Conservation (phyloP, 2,888 invertebrate species). For the Oligia strigilis region DNA sequence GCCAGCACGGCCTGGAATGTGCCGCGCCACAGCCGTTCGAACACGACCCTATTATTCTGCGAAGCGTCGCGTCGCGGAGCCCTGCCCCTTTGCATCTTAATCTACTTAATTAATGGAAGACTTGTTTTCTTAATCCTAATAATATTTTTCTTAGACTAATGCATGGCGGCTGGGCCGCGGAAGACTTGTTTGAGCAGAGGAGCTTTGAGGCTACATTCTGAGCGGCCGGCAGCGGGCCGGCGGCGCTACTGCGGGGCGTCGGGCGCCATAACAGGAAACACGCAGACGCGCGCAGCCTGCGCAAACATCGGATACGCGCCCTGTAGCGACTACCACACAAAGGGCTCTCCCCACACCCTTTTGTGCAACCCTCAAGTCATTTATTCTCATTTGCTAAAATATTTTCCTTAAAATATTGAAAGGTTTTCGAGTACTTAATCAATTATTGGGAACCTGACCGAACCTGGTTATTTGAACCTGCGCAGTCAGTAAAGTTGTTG, state of each 20-base stretch:
- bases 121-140: conserved; percentile 86
- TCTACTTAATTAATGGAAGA: conserved; percentile 88
- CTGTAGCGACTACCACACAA: conserved; percentile 68
- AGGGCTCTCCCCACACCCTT: conserved; percentile 70
- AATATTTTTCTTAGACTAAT: conserved; percentile 69
- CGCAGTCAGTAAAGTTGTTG: conserved; percentile 1
- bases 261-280: conserved; percentile 84
- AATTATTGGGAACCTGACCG: background rate
- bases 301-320: conserved; percentile 84
- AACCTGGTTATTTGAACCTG: background rate
- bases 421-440: conserved; percentile 1
- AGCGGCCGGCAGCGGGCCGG: conserved; percentile 88
- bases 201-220: conserved; percentile 82
- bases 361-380: conserved; percentile 55
- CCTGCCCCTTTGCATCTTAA: conserved; percentile 88
- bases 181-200: conserved; percentile 81
- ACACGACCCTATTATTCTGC: conserved; percentile 91
- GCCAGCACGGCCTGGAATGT: conserved; percentile 90
- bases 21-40: conserved; percentile 94
- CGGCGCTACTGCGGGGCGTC: conserved; percentile 83
- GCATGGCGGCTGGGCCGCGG: conserved; percentile 83
- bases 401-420: conserved; percentile 6
- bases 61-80: conserved; percentile 83
- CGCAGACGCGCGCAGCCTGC: conserved; percentile 79
- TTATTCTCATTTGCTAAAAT: conserved; percentile 52